phyloP scores from a whole-genome alignment of 92 coral and sea anemone species.

The Virgularia gustaviana region DNA sequence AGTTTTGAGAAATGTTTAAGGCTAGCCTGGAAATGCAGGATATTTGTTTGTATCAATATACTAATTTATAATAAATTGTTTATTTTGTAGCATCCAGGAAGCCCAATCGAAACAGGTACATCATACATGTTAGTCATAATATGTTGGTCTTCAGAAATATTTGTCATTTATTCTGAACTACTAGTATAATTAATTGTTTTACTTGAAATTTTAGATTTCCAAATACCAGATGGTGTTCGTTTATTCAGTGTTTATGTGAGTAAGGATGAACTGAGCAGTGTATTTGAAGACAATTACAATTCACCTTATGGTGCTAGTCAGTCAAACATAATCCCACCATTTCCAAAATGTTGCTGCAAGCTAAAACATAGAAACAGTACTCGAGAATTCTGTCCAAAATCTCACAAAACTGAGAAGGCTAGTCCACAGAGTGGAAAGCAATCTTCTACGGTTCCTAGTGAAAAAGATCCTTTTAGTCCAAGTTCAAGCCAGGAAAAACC shows the following conservation, averaged over 20 bases:
- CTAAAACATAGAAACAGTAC: not conserved
- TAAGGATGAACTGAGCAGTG: slow-evolving; percentile 50
- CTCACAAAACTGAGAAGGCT: not conserved
- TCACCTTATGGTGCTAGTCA: slow-evolving; percentile 84
- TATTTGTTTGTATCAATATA: not conserved
- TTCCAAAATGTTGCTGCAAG: slow-evolving; percentile 7
- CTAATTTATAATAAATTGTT: not conserved
- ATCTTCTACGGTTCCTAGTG: not conserved
- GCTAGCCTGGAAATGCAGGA: not conserved
- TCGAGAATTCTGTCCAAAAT: not conserved
- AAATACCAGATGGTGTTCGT: slow-evolving; percentile 86
- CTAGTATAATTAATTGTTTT: not conserved
- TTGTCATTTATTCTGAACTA: not conserved
- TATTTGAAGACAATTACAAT: slow-evolving; percentile 59
- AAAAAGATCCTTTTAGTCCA: slow-evolving; percentile 9
- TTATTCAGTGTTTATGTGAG: slow-evolving; percentile 73
- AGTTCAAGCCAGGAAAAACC: not conserved
- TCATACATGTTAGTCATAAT: not conserved
- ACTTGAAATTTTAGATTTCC: slow-evolving; percentile 50
- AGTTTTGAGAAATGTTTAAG: too few species aligned
- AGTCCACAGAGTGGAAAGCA: not conserved
- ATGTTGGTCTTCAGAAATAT: not conserved
- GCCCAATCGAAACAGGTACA: slow-evolving; percentile 78
- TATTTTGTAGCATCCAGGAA: slow-evolving; percentile 79
- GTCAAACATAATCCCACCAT: not conserved